Percentiles rank a stretch among this genome's conserved stretches.
phyloP scores from a whole-genome alignment of 2,888 invertebrate species.

The Reticulitermes lucifugus region DNA sequence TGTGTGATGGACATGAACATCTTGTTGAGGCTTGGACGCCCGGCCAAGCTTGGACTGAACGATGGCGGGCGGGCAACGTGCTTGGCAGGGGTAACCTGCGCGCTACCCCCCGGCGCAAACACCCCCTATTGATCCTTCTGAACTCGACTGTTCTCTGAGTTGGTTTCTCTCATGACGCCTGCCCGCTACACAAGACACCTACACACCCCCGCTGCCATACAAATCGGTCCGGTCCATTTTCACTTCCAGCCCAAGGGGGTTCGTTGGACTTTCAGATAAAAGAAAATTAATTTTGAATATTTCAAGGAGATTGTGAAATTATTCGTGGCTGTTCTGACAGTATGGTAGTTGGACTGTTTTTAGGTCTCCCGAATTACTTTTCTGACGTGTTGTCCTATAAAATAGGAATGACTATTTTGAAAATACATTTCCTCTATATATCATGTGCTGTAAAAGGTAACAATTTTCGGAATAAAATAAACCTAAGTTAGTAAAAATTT shows the following conservation, averaged over 20 bases:
- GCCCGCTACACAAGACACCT: background rate
- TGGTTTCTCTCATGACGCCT: constrained; percentile 27
- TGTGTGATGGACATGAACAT: background rate
- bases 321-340: background rate
- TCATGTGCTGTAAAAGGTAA: too few species aligned
- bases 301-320: background rate
- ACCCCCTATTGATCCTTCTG: constrained; percentile 44
- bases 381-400: too few species aligned
- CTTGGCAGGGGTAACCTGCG: constrained; percentile 44
- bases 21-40: constrained; percentile 28
- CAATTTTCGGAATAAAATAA: too few species aligned
- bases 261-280: constrained; percentile 21
- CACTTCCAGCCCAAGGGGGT: constrained; percentile 20
- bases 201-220: background rate
- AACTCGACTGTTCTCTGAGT: constrained; percentile 31
- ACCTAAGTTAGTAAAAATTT: too few species aligned
- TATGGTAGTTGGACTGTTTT: background rate
- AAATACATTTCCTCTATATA: too few species aligned
- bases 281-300: constrained; percentile 19
- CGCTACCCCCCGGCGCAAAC: constrained; percentile 46
- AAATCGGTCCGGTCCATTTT: constrained; percentile 31
- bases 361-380: too few species aligned
- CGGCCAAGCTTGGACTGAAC: constrained; percentile 43
- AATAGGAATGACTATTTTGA: too few species aligned
- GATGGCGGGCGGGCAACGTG: constrained; percentile 44